Percentiles rank a stretch among this genome's conserved stretches.
Evolutionary conservation across 2,888 invertebrate species (phyloP).

Genomic region (Chaetoderma sp.): DNA sequence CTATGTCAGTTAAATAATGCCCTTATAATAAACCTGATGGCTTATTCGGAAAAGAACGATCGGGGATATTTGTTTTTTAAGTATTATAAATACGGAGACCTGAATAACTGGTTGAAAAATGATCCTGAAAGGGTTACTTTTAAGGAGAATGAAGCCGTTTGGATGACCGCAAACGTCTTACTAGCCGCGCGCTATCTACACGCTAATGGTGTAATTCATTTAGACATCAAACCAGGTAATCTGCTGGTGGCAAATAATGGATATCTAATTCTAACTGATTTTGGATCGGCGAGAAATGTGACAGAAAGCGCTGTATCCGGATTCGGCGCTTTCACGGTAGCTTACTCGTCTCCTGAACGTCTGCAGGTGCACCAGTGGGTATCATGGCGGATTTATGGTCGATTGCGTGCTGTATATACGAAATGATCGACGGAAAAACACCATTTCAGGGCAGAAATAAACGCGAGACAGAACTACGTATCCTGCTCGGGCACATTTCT

Average conservation of each 20-base stretch:
- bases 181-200: not conserved
- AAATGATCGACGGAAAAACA: not conserved
- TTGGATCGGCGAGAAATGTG: not conserved
- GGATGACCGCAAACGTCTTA: not conserved
- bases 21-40: not conserved
- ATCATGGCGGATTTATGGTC: not conserved
- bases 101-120: not conserved
- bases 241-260: not conserved
- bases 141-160: not conserved
- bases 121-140: not conserved
- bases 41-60: not conserved
- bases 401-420: not conserved
- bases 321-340: not conserved
- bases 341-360: not conserved
- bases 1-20: not conserved
- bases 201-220: not conserved
- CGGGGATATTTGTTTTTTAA: not conserved
- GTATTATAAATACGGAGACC: not conserved
- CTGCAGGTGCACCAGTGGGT: not conserved
- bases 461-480: not conserved
- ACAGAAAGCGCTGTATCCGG: not conserved
- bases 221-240: constrained; percentile 3
- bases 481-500: too few species aligned
- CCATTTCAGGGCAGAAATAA: not conserved
- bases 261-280: not conserved